Evolutionary conservation across 1,140 invertebrate genomes (phyloP).

Genomic region (Leptonema lineaticorne): DNA sequence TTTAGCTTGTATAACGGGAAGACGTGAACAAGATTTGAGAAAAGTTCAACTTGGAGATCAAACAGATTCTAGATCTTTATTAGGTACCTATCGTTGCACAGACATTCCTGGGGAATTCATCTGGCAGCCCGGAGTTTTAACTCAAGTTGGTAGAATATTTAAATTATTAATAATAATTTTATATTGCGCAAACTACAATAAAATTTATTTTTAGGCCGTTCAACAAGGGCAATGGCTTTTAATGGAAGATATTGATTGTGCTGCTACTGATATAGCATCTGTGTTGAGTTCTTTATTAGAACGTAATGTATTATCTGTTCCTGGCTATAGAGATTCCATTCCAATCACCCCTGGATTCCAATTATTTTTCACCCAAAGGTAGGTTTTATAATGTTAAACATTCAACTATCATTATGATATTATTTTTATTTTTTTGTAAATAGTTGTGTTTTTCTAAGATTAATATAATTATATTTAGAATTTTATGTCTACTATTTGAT

Average conservation of each 20-base stretch:
- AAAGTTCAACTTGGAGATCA: slow-evolving; percentile 96
- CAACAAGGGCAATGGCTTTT: slow-evolving; percentile 88
- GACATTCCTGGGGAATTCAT: slow-evolving; percentile 96
- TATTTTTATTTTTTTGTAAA: not conserved
- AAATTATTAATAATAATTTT: slow-evolving; percentile 2
- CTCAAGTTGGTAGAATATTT: slow-evolving; percentile 67
- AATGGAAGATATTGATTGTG: slow-evolving; percentile 94
- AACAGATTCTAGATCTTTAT: slow-evolving; percentile 92
- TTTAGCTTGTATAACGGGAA: slow-evolving; percentile 77
- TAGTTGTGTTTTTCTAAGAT: not conserved
- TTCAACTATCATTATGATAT: too few species aligned
- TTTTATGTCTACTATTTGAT: slow-evolving; percentile 34
- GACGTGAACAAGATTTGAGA: slow-evolving; percentile 60
- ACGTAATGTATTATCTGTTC: slow-evolving; percentile 77
- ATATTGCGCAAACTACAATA: not conserved
- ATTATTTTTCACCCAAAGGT: slow-evolving; percentile 88
- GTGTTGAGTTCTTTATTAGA: slow-evolving; percentile 85
- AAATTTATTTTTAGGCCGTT: slow-evolving; percentile 66
- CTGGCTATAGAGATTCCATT: slow-evolving; percentile 82
- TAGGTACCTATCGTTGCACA: slow-evolving; percentile 94
- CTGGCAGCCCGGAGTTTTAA: slow-evolving; percentile 91
- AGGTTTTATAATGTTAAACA: slow-evolving; percentile 38
- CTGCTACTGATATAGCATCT: slow-evolving; percentile 89
- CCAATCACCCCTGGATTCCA: slow-evolving; percentile 82
- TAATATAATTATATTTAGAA: slow-evolving; percentile 9